These are phyloP conservation scores for Rhamphomyia laevipes DNA, from an alignment of 2,888 invertebrate genomes.

Conservation along the genomic window DNA sequence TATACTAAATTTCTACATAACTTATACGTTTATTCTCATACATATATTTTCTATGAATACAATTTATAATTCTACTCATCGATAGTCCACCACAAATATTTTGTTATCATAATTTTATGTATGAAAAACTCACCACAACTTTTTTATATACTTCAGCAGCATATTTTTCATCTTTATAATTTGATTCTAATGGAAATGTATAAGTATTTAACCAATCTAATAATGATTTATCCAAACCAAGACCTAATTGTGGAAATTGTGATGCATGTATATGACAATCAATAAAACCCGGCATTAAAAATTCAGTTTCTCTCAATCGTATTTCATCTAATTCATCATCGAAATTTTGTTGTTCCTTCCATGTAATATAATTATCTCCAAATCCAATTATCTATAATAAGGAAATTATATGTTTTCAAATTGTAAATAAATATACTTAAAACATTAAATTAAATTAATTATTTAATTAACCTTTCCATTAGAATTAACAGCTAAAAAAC, in stretches of 20 bases:
- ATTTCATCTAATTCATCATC: constrained; percentile 15
- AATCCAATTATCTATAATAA: constrained; percentile 36
- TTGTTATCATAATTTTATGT: no score
- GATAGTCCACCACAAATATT: no score
- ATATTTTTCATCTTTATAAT: constrained; percentile 54
- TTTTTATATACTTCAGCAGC: constrained; percentile 58
- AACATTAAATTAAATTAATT: constrained; percentile 3
- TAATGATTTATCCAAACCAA: constrained; percentile 67
- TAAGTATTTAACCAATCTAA: constrained; percentile 77
- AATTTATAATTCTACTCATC: no score
- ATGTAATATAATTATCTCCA: constrained; percentile 27
- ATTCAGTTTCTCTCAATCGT: constrained; percentile 41
- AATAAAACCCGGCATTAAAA: constrained; percentile 77
- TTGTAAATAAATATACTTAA: constrained; percentile 13
- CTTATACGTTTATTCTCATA: no score
- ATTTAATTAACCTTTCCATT: constrained; percentile 43
- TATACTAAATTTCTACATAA: no score
- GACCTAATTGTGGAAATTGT: constrained; percentile 75
- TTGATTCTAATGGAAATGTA: constrained; percentile 73
- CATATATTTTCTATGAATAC: no score
- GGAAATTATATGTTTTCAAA: neutral
- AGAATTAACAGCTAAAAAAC: constrained; percentile 43
- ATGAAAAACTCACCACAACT: constrained; percentile 63
- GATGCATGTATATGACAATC: constrained; percentile 87
- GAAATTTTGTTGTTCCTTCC: constrained; percentile 14